Evolutionary conservation across 2,113 vertebrate genomes (phyloP).

Genomic region (Sturnus vulgaris): DNA sequence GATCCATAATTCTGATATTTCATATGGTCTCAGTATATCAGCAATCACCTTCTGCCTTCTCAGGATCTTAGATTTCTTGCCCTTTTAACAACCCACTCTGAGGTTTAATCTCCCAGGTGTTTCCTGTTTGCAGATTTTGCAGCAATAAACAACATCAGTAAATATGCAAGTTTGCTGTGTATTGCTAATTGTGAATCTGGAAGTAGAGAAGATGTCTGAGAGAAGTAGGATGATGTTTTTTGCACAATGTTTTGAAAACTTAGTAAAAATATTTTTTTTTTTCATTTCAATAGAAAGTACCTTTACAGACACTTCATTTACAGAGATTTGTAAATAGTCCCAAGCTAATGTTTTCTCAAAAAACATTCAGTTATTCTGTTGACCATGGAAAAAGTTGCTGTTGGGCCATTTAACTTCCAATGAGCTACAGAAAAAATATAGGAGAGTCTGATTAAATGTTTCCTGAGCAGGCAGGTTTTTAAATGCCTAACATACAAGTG

Average conservation of each 20-base stretch:
- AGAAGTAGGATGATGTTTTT: neutral
- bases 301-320: neutral
- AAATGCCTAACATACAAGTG: neutral
- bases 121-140: conserved; percentile 44
- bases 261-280: neutral
- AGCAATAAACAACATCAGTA: conserved; percentile 35
- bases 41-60: neutral
- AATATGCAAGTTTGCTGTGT: neutral
- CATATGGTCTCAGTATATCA: neutral
- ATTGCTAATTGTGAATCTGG: neutral
- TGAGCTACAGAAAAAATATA: neutral
- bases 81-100: conserved; percentile 18
- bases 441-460: neutral
- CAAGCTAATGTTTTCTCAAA: neutral
- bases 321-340: neutral
- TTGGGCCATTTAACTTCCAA: neutral
- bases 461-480: neutral
- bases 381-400: neutral
- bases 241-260: neutral
- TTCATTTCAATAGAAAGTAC: neutral
- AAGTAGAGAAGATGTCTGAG: neutral
- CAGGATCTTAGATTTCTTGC: conserved; percentile 26
- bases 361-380: neutral
- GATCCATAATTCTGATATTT: neutral
- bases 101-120: conserved; percentile 58